A percentile compares a stretch with the other conserved stretches of the same genome.
Evolutionary conservation across 2,797 vertebrate genomes (phyloP).

Genomic region (Jordanella pulchra): DNA sequence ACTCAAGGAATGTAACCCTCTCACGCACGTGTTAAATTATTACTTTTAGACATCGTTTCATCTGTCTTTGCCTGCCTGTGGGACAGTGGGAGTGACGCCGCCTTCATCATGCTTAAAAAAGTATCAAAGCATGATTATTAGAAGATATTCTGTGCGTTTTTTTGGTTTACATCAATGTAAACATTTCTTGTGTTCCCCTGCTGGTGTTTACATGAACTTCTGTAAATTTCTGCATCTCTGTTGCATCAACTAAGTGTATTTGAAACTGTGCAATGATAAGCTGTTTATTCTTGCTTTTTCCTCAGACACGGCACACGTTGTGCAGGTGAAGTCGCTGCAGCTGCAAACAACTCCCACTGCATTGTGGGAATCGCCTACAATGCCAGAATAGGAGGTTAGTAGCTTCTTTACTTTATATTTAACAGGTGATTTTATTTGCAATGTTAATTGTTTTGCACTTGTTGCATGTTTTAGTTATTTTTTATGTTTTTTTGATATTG

Average conservation of each 20-base stretch:
- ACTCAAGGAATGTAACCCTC: constrained; percentile 70
- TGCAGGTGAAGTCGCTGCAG: constrained; percentile 96
- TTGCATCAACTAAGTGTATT: neutral
- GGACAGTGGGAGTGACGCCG: neutral
- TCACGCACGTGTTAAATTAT: constrained; percentile 19
- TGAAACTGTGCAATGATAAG: constrained; percentile 34
- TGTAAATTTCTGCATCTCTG: neutral
- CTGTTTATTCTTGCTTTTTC: constrained; percentile 45
- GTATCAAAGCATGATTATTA: constrained; percentile 1
- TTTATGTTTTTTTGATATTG: neutral
- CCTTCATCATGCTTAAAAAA: neutral
- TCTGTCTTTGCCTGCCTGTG: constrained; percentile 12
- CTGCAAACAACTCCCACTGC: constrained; percentile 98
- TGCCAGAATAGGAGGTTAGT: constrained; percentile 95
- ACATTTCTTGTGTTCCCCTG: neutral
- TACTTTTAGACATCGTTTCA: constrained; percentile 16
- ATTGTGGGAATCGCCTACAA: constrained; percentile 98
- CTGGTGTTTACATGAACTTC: constrained; percentile 26
- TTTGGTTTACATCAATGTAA: neutral
- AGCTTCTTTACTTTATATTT: constrained; percentile 16
- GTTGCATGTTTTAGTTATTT: neutral
- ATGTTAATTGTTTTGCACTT: neutral
- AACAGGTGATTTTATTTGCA: neutral
- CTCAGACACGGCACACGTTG: constrained; percentile 96
- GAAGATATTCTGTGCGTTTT: neutral